Conservation (phyloP, 2,797 vertebrate species). For the Enteromius afrohamiltoni region DNA sequence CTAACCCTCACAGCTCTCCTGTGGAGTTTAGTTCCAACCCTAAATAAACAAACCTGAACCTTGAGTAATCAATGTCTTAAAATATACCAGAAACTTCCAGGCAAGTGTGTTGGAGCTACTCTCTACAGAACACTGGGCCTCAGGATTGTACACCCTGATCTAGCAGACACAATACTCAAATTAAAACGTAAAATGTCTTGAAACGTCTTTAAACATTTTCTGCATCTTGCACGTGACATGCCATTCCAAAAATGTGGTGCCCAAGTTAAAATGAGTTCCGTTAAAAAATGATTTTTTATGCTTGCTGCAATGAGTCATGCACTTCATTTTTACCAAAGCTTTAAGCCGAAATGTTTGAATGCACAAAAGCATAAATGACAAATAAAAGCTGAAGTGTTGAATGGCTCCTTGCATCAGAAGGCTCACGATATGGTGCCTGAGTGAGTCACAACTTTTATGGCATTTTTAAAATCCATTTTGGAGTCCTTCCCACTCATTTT, state of each 20-base stretch:
- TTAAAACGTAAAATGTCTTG: background rate
- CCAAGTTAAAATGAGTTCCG: background rate
- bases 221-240: background rate
- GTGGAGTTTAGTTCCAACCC: background rate
- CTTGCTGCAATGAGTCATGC: background rate
- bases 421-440: background rate
- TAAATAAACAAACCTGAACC: background rate
- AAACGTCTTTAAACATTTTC: background rate
- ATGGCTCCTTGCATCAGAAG: background rate
- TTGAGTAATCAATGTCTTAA: background rate
- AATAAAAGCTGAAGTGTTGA: background rate
- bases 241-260: background rate
- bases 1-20: background rate
- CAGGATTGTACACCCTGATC: background rate
- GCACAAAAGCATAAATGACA: conserved; percentile 1
- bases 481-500: background rate
- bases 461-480: background rate
- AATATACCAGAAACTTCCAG: background rate
- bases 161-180: background rate
- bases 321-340: background rate
- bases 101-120: background rate
- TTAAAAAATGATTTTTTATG: background rate
- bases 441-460: no score
- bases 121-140: background rate
- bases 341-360: background rate